phyloP scores from a whole-genome alignment of 2,888 invertebrate species.

The Melieria picta region DNA sequence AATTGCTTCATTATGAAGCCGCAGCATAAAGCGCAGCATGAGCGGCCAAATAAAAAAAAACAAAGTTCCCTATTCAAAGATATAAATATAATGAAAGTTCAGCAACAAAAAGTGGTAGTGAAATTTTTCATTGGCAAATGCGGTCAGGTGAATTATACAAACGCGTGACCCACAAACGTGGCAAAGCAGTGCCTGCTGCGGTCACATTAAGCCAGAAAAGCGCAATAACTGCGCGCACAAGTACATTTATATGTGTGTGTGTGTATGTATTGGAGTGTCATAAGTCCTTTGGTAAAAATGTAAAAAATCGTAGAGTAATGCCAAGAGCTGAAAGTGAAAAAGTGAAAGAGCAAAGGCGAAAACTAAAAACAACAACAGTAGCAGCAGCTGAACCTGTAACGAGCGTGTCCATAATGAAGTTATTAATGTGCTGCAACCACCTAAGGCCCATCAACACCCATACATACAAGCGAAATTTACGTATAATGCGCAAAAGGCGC shows the following conservation, averaged over 20 bases:
- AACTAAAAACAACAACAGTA: not conserved
- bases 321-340: too few relatives aligned
- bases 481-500: not conserved
- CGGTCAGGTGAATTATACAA: not conserved
- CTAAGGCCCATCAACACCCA: not conserved
- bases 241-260: too few relatives aligned
- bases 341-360: too few relatives aligned
- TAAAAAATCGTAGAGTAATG: not conserved
- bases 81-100: not conserved
- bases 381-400: not conserved
- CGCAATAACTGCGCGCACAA: not conserved
- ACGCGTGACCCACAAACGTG: not conserved
- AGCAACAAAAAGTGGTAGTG: not conserved
- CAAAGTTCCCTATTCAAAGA: not conserved
- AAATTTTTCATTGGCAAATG: too few relatives aligned
- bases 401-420: not conserved
- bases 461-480: too few relatives aligned
- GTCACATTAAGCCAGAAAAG: not conserved
- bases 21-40: not conserved
- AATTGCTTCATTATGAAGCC: conserved; percentile 32
- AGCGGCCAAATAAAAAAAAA: not conserved
- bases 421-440: not conserved
- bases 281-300: not conserved
- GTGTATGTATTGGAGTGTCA: not conserved
- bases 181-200: not conserved